Percentiles rank a stretch among this genome's conserved stretches.
Conservation (phyloP, 2,888 invertebrate species). For the Nebria brevicollis region DNA sequence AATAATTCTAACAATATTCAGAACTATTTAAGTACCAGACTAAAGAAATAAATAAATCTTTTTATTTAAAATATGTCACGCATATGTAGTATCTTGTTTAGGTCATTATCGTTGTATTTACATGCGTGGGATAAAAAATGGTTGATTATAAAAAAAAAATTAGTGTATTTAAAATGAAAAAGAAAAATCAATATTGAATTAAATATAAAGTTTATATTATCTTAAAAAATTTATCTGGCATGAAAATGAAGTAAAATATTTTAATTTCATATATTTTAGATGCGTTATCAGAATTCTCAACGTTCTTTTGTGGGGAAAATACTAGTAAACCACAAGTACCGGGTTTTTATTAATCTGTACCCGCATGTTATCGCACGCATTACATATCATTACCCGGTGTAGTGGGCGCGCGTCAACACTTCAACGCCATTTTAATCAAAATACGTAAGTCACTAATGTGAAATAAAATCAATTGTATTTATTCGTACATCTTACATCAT, state of each 20-base stretch:
- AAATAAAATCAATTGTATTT: neutral
- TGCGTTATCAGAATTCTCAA: neutral
- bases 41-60: no score
- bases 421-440: slow-evolving; percentile 6
- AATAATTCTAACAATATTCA: no score
- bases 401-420: slow-evolving; percentile 6
- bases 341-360: slow-evolving; percentile 26
- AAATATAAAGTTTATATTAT: neutral
- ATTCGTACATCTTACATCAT: neutral
- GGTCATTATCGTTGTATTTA: no score
- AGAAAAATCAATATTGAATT: neutral
- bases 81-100: no score
- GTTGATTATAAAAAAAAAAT: neutral
- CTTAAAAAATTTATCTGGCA: neutral
- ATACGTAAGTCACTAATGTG: neutral
- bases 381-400: slow-evolving; percentile 30
- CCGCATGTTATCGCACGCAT: slow-evolving; percentile 37
- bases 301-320: neutral
- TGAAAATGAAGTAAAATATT: no score
- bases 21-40: no score
- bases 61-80: no score
- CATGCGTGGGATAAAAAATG: neutral
- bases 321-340: slow-evolving; percentile 19
- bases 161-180: neutral
- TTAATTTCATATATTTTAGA: neutral